These are phyloP conservation scores for Neopipo cinnamomea DNA, from an alignment of 2,113 vertebrate species.

Conservation along the genomic window DNA sequence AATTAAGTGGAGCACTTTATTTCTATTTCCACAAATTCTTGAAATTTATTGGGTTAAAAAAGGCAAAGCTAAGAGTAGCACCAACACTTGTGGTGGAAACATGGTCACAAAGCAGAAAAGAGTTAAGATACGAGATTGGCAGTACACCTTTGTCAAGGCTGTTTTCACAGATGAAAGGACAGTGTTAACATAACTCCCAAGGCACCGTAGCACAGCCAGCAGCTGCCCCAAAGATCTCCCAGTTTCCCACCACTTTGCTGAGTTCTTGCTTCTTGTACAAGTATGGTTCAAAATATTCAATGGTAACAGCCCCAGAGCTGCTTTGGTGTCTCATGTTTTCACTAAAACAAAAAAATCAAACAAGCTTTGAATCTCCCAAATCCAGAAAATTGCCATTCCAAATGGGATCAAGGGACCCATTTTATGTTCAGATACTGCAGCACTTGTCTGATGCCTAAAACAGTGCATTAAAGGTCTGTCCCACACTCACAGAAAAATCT, in stretches of 20 bases:
- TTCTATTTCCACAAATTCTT: not conserved
- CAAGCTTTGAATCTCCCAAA: not conserved
- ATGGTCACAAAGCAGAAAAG: not conserved
- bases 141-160: not conserved
- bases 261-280: not conserved
- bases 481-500: not conserved
- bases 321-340: not conserved
- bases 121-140: not conserved
- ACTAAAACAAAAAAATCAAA: not conserved
- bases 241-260: accelerated
- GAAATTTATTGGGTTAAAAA: not conserved
- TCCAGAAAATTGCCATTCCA: not conserved
- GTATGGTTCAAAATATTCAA: not conserved
- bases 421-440: not conserved
- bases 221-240: not conserved
- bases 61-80: not conserved
- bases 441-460: not conserved
- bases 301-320: not conserved
- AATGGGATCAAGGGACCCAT: not conserved
- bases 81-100: not conserved
- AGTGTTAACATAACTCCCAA: not conserved
- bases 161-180: not conserved
- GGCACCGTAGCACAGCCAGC: not conserved
- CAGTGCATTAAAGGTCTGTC: not conserved
- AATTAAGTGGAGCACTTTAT: not conserved